phyloP scores from a whole-genome alignment of 2,113 vertebrate species.

The Isichthys henryi region DNA sequence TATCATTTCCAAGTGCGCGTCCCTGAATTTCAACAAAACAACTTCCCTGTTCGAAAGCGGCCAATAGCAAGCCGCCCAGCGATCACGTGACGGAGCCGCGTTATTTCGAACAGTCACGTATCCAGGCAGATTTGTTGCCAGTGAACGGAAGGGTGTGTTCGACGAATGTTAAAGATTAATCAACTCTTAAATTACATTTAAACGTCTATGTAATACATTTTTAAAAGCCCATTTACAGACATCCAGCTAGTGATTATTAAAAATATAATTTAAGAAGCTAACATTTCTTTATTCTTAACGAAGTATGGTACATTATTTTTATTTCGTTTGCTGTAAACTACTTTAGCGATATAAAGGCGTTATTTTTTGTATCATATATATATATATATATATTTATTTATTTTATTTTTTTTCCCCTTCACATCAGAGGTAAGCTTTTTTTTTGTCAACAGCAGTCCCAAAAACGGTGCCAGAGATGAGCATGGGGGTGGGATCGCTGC shows the following conservation, averaged over 20 bases:
- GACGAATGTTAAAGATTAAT: background rate
- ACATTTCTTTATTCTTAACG: background rate
- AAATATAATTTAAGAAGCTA: background rate
- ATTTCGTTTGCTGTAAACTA: background rate
- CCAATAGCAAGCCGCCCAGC: constrained; percentile 37
- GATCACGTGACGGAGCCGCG: constrained; percentile 44
- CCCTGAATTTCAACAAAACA: constrained; percentile 50
- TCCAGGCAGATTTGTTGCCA: constrained; percentile 40
- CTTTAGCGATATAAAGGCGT: background rate
- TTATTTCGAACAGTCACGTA: constrained; percentile 33
- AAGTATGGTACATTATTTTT: background rate
- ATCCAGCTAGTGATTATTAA: background rate
- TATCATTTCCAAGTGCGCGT: constrained; percentile 33
- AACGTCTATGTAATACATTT: background rate
- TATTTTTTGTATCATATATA: background rate
- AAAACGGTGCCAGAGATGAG: background rate
- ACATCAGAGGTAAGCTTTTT: constrained; percentile 4
- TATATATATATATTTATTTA: too few relatives aligned
- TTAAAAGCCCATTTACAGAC: background rate
- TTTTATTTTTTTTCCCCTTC: too few relatives aligned
- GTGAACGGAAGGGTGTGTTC: background rate
- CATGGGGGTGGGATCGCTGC: background rate
- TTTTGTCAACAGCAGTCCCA: background rate
- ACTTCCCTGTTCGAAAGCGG: constrained; percentile 20
- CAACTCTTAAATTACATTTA: background rate